A percentile compares a stretch with the other conserved stretches of the same genome.
Conservation (phyloP, 2,888 invertebrate species). For the Dione vanillae region DNA sequence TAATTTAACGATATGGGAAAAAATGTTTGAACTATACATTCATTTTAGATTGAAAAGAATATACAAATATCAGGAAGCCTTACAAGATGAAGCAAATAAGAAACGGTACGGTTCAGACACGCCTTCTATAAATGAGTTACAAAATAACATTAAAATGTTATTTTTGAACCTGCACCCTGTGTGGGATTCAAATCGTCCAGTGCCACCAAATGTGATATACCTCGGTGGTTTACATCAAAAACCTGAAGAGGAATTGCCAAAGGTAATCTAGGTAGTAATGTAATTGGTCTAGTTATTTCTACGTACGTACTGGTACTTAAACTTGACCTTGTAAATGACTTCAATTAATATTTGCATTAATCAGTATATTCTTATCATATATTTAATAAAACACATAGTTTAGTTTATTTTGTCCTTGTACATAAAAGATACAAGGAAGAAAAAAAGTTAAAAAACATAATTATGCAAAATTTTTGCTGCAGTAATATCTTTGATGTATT, state of each 20-base stretch:
- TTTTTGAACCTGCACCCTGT: conserved; percentile 69
- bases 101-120: conserved; percentile 53
- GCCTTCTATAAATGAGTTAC: conserved; percentile 51
- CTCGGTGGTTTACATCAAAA: conserved; percentile 71
- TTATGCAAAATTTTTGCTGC: too few species aligned
- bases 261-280: too few species aligned
- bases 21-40: conserved; percentile 50
- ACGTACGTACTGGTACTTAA: too few species aligned
- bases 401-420: too few species aligned
- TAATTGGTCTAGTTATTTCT: too few species aligned
- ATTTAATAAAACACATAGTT: too few species aligned
- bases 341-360: too few species aligned
- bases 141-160: conserved; percentile 62
- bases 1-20: conserved; percentile 54
- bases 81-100: conserved; percentile 32
- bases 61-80: conserved; percentile 15
- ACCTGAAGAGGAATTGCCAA: conserved; percentile 62
- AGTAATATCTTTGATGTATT: too few species aligned
- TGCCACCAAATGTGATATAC: conserved; percentile 67
- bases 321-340: too few species aligned
- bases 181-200: conserved; percentile 64
- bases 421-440: too few species aligned
- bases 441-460: too few species aligned
- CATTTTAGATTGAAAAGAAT: conserved; percentile 39
- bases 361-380: too few species aligned